Evolutionary conservation across 1,140 invertebrate species (phyloP).

Genomic region (Drosophila seguyi): DNA sequence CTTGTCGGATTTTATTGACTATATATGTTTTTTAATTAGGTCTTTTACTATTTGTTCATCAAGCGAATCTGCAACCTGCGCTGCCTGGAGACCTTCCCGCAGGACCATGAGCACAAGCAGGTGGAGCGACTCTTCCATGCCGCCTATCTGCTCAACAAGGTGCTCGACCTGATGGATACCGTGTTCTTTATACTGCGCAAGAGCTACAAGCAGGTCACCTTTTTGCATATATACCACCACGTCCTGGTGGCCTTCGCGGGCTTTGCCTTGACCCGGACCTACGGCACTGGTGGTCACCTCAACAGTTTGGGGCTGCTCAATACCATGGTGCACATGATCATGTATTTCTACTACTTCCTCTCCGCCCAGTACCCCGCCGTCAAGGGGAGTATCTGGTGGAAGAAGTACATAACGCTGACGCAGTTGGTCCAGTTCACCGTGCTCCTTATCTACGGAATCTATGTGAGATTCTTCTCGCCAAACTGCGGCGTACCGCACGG

Average conservation of each 20-base stretch:
- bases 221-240: constrained; percentile 95
- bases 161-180: constrained; percentile 89
- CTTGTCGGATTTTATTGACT: neutral
- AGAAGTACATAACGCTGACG: constrained; percentile 92
- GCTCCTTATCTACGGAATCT: constrained; percentile 87
- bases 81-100: constrained; percentile 61
- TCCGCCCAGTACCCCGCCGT: constrained; percentile 88
- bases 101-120: constrained; percentile 46
- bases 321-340: constrained; percentile 91
- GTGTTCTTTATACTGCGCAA: constrained; percentile 95
- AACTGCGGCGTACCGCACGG: constrained; percentile 90
- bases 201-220: constrained; percentile 92
- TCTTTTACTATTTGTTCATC: constrained; percentile 59
- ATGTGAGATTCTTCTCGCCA: constrained; percentile 88
- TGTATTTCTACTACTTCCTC: constrained; percentile 92
- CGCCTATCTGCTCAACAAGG: constrained; percentile 65
- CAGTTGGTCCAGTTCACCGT: constrained; percentile 92
- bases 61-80: constrained; percentile 45
- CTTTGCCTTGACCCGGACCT: constrained; percentile 39
- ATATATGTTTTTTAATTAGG: neutral
- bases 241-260: constrained; percentile 77
- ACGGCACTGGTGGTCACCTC: constrained; percentile 88
- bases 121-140: constrained; percentile 51
- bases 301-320: constrained; percentile 91
- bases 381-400: constrained; percentile 92